phyloP scores from a whole-genome alignment of 2,113 vertebrate species.

The Ahaetulla prasina region DNA sequence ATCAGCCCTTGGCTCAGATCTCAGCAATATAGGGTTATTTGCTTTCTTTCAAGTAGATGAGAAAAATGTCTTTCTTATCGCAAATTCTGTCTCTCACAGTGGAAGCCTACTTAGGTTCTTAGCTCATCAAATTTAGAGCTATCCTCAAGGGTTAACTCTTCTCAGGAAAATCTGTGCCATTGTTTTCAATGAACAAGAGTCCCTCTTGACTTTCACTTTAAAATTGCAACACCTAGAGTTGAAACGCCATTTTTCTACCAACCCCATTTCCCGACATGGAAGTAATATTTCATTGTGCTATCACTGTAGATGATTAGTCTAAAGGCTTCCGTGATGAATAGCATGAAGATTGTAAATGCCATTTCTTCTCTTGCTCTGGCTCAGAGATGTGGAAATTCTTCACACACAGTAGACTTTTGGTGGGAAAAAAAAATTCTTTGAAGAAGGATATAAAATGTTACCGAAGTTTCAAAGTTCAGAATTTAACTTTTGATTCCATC shows the following conservation, averaged over 20 bases:
- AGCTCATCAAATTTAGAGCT: not conserved
- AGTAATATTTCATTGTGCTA: constrained; percentile 4
- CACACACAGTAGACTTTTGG: not conserved
- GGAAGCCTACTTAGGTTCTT: not conserved
- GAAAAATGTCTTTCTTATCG: not conserved
- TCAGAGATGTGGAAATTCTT: not conserved
- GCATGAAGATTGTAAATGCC: not conserved
- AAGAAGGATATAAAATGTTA: not conserved
- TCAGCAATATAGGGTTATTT: not conserved
- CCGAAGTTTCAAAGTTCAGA: not conserved
- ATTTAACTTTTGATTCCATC: not conserved
- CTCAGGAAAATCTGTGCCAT: not conserved
- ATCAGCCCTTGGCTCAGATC: not conserved
- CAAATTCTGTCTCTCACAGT: not conserved
- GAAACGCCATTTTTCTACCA: not conserved
- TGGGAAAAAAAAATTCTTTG: not conserved
- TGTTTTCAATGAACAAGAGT: not conserved
- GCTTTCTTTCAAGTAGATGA: not conserved
- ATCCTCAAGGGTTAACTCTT: not conserved
- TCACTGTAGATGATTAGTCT: constrained; percentile 4
- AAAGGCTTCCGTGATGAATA: constrained; percentile 13
- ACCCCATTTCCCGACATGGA: not conserved
- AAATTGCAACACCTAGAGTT: not conserved
- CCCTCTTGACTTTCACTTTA: not conserved
- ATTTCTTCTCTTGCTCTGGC: not conserved